Evolutionary conservation across 2,888 invertebrate species (phyloP), one percentile per base, ranked within the genome.

Genomic region (Tetrapedia diversipes): DNA sequence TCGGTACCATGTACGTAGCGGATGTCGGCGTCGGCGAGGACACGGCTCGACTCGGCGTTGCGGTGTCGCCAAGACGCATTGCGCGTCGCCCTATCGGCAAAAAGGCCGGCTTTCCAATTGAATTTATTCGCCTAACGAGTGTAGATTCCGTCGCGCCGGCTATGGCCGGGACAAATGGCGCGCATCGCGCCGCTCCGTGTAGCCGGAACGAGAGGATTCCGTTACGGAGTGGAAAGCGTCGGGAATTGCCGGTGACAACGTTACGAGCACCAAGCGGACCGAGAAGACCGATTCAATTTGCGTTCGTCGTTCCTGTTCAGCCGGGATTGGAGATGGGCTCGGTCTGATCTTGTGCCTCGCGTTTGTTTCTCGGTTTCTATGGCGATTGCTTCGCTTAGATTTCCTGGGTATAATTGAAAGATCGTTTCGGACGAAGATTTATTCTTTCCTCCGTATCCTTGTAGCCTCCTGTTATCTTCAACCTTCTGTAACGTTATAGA

Each of bases 51-150:
- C 29, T 27, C 32, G 32, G 59, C 60, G 57, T 10, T 34, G 61
- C 77, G 47, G 88, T 90, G 87, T 90, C 89, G 83, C 89, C 82
- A 86, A 87, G 90, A 89, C 87, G 86, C 87, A 89, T 90, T 87
- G 89, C 89, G 87, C 87, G 87, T 86, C 68, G 60, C 61, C 70
- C 75, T 68, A 84, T 85, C 80, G 82, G 82, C 84, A 86, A 88
- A 88, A 88, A 87, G 83, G 71, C 68, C 60, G 63, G 69, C 64
- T 80, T 84, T 85, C 82, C 88, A 84, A 89, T 88, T 87, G 87
- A 87, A 89, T 89, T 86, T 87, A 87, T 86, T 84, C 85, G 77
- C 68, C 75, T 84, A 85, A 86, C 86, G 87, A 87, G 87, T 83
- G 77, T 77, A 75, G 77, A 79, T 67, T 74, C 68, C 60, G 67